phyloP scores from a whole-genome alignment of 2,113 vertebrate species.

The Lycaon pictus region DNA sequence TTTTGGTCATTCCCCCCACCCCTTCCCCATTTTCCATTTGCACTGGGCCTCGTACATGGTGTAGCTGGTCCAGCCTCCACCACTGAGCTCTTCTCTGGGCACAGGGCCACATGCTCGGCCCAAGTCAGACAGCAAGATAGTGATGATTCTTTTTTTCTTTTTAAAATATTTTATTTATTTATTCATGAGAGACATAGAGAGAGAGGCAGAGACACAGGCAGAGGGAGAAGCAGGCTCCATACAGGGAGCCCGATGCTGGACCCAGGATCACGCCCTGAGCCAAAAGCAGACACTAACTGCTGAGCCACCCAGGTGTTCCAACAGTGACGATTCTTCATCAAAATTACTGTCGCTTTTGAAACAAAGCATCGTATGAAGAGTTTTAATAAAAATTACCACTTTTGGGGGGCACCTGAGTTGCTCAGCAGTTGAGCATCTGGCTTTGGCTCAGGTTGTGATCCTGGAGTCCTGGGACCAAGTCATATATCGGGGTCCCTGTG shows the following conservation, averaged over 20 bases:
- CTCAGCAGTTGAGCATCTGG: too few species aligned
- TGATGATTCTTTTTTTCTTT: not conserved
- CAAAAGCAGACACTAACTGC: not conserved
- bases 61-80: too few species aligned
- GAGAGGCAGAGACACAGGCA: not conserved
- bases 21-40: not conserved
- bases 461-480: too few species aligned
- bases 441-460: too few species aligned
- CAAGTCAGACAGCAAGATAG: not conserved
- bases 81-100: not conserved
- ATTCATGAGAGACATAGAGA: not conserved
- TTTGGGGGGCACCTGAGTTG: not conserved
- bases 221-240: not conserved
- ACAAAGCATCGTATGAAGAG: rapidly evolving
- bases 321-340: not conserved
- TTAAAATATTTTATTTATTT: not conserved
- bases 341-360: not conserved
- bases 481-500: too few species aligned
- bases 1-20: not conserved
- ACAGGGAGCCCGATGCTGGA: not conserved
- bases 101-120: rapidly evolving
- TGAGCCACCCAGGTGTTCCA: not conserved
- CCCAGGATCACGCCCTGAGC: not conserved
- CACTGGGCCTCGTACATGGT: not conserved
- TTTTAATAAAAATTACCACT: not conserved